phyloP scores from a whole-genome alignment of 2,797 vertebrate species.

The Botia kubotai region DNA sequence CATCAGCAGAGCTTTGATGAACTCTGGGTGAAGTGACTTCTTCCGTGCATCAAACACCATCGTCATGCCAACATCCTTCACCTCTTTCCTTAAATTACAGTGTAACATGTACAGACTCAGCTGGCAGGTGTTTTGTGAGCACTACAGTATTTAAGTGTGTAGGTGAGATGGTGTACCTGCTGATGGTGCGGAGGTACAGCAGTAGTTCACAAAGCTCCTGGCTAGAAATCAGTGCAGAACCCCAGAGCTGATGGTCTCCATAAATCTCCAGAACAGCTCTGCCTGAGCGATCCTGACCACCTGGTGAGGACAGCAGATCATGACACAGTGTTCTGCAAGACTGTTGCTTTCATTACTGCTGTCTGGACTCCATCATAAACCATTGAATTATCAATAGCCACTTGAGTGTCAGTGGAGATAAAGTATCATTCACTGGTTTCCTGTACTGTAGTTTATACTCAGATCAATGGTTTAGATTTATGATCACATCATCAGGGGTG shows the following conservation, averaged over 20 bases:
- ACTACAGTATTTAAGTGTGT: neutral
- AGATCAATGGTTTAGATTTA: too few relatives aligned
- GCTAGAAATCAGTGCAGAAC: conserved; percentile 74
- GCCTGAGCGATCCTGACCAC: conserved; percentile 84
- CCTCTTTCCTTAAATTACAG: conserved; percentile 76
- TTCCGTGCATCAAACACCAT: conserved; percentile 86
- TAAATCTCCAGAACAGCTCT: conserved; percentile 86
- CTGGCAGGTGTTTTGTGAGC: neutral
- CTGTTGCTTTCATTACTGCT: neutral
- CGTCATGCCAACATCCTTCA: conserved; percentile 78
- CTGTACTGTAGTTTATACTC: too few relatives aligned
- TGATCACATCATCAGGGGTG: too few relatives aligned
- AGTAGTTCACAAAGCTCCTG: conserved; percentile 80
- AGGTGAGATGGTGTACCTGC: conserved; percentile 76
- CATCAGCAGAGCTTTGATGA: conserved; percentile 82
- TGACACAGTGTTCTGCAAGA: neutral
- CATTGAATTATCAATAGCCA: too few relatives aligned
- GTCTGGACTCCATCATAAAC: neutral
- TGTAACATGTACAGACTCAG: neutral
- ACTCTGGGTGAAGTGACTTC: conserved; percentile 70
- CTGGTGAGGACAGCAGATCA: conserved; percentile 67
- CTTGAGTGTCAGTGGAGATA: too few relatives aligned
- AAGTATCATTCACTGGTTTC: too few relatives aligned
- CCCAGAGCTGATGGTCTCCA: conserved; percentile 80
- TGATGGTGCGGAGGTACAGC: conserved; percentile 83